phyloP scores from a whole-genome alignment of 2,113 vertebrate species.

The Oryzias javanicus region DNA sequence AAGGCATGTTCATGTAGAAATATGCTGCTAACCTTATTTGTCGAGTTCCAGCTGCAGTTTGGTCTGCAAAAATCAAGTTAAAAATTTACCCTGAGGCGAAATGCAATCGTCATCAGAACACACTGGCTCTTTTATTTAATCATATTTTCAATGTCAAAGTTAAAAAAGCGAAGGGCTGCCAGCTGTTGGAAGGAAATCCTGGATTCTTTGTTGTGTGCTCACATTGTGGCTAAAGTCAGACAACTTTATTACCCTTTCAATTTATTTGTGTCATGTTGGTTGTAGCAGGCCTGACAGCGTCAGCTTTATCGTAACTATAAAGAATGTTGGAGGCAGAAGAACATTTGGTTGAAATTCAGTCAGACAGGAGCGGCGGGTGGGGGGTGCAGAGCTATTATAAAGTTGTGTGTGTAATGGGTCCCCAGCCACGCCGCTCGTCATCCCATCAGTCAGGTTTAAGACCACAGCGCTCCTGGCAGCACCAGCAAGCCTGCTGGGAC shows the following conservation, averaged over 20 bases:
- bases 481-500: conserved; percentile 50
- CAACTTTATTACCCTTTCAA: conserved; percentile 59
- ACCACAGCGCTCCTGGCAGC: conserved; percentile 41
- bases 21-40: conserved; percentile 52
- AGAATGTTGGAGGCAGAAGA: conserved; percentile 60
- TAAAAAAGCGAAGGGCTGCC: conserved; percentile 17
- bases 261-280: conserved; percentile 57
- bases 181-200: conserved; percentile 32
- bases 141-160: conserved; percentile 49
- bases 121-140: conserved; percentile 49
- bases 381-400: conserved; percentile 58
- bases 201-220: conserved; percentile 15
- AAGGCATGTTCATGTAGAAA: conserved; percentile 9
- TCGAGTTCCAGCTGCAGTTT: conserved; percentile 46
- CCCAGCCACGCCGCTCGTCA: conserved; percentile 50
- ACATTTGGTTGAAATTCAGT: conserved; percentile 65
- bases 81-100: conserved; percentile 37
- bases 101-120: conserved; percentile 28
- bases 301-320: conserved; percentile 70
- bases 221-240: conserved; percentile 39
- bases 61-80: conserved; percentile 53
- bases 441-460: conserved; percentile 73
- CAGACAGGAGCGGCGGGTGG: conserved; percentile 40
- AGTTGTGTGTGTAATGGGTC: conserved; percentile 63
- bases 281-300: conserved; percentile 35